Evolutionary conservation across 2,113 vertebrate species (phyloP).

Genomic region (Lepus europaeus): DNA sequence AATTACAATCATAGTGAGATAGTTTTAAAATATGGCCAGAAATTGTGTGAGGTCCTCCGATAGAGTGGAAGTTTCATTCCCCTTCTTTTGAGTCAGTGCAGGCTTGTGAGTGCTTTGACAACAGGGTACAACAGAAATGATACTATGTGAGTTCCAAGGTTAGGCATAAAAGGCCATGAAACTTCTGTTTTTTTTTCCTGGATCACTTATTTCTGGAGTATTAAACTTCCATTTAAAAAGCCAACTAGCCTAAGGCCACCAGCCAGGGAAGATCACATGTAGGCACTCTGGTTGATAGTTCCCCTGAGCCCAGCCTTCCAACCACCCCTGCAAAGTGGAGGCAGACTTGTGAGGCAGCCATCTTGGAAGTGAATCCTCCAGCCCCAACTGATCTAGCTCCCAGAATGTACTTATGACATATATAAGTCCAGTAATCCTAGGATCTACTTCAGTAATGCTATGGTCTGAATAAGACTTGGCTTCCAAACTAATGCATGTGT

Average conservation of each 20-base stretch:
- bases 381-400: background rate
- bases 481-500: too few species aligned
- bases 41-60: background rate
- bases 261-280: background rate
- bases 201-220: background rate
- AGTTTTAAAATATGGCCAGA: conserved; percentile 1
- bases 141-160: background rate
- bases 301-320: background rate
- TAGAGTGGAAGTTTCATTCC: background rate
- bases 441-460: background rate
- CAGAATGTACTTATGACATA: conserved; percentile 7
- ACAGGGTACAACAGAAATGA: background rate
- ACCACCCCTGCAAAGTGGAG: background rate
- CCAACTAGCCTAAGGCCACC: background rate
- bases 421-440: background rate
- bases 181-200: conserved; percentile 30
- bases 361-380: too few species aligned
- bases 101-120: background rate
- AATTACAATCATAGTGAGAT: background rate
- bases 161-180: background rate
- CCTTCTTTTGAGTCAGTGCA: background rate
- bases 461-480: too few species aligned
- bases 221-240: conserved; percentile 7
- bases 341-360: background rate
- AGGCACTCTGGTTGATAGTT: background rate